A percentile compares a stretch with the other conserved stretches of the same genome.
phyloP scores from a whole-genome alignment of 2,888 invertebrate genomes.

The Lissonota sp. region DNA sequence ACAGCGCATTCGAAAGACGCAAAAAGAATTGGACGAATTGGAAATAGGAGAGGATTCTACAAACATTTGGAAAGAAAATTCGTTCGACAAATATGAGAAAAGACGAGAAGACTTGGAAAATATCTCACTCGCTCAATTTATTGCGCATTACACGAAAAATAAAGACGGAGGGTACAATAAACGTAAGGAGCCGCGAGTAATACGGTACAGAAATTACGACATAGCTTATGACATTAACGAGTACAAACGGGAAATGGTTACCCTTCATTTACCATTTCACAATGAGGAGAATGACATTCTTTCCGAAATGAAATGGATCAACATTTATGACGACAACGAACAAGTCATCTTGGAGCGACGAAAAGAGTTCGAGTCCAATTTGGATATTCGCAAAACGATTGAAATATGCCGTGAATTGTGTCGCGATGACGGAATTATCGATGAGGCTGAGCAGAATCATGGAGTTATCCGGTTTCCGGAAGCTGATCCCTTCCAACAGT shows the following conservation, averaged over 20 bases:
- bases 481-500: conserved; percentile 56
- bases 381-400: conserved; percentile 31
- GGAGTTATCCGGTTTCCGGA: conserved; percentile 1
- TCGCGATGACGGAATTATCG: conserved; percentile 21
- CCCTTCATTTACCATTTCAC: conserved; percentile 77
- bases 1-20: conserved; percentile 74
- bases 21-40: conserved; percentile 71
- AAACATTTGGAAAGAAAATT: conserved; percentile 81
- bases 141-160: conserved; percentile 71
- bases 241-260: conserved; percentile 67
- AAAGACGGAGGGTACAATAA: background rate
- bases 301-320: conserved; percentile 75
- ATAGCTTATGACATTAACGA: conserved; percentile 74
- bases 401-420: conserved; percentile 34
- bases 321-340: conserved; percentile 57
- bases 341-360: conserved; percentile 23
- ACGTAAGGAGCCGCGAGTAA: conserved; percentile 64
- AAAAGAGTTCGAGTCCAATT: conserved; percentile 26
- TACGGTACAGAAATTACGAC: conserved; percentile 79
- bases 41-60: conserved; percentile 9
- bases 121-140: conserved; percentile 78
- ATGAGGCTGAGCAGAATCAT: conserved; percentile 13
- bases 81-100: conserved; percentile 80
- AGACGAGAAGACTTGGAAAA: conserved; percentile 71
- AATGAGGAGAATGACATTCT: conserved; percentile 79